Percentiles rank a stretch among this genome's conserved stretches.
phyloP scores from a whole-genome alignment of 2,888 invertebrate genomes.

The Tyria jacobaeae region DNA sequence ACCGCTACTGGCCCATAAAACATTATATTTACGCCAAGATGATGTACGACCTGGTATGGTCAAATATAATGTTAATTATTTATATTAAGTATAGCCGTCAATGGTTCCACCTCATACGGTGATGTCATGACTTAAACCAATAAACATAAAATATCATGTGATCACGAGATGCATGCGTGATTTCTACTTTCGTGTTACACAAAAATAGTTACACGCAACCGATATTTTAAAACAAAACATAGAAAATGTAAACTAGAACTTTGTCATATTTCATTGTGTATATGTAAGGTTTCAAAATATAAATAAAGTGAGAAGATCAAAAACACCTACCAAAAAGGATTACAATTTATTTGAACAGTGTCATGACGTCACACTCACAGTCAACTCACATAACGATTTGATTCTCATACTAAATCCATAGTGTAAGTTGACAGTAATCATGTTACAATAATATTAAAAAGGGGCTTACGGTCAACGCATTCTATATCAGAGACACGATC shows the following conservation, averaged over 20 bases:
- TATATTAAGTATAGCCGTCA: constrained; percentile 74
- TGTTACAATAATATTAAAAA: constrained; percentile 80
- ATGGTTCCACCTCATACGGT: constrained; percentile 77
- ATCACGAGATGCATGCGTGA: constrained; percentile 75
- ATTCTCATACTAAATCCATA: constrained; percentile 64
- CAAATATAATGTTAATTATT: constrained; percentile 77
- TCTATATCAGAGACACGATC: constrained; percentile 82
- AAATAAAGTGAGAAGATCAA: too few relatives aligned
- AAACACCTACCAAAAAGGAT: constrained; percentile 49
- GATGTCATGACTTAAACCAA: constrained; percentile 83
- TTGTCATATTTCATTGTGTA: constrained; percentile 26
- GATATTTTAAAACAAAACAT: constrained; percentile 60
- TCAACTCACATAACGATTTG: constrained; percentile 50
- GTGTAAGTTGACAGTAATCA: constrained; percentile 83
- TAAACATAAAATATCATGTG: constrained; percentile 82
- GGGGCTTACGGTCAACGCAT: constrained; percentile 85
- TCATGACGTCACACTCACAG: constrained; percentile 60
- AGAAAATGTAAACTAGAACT: constrained; percentile 56
- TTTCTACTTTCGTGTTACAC: constrained; percentile 66
- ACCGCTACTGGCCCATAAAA: constrained; percentile 67
- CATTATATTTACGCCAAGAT: constrained; percentile 59
- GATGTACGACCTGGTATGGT: constrained; percentile 65
- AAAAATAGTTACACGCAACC: constrained; percentile 74
- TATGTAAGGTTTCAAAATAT: too few relatives aligned
- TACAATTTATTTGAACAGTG: constrained; percentile 60